A percentile compares a stretch with the other conserved stretches of the same genome.
Evolutionary conservation across 2,888 invertebrate genomes (phyloP).

Genomic region (Bursaphelenchus okinawaensis): DNA sequence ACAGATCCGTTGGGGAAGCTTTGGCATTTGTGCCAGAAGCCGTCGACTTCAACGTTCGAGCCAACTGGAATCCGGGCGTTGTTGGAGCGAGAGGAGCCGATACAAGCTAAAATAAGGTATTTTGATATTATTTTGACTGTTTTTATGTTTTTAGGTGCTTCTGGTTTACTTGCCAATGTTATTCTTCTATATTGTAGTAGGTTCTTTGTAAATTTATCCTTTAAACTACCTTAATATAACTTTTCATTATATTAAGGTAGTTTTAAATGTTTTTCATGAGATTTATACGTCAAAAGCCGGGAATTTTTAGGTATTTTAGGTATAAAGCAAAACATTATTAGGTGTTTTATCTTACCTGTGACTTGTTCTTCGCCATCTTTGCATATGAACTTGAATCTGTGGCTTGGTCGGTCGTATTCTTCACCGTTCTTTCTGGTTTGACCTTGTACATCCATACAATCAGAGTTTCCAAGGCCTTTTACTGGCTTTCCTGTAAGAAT

Average conservation of each 20-base stretch:
- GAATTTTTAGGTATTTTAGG: no score
- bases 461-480: background rate
- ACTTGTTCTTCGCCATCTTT: slow-evolving; percentile 10
- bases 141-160: no score
- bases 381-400: slow-evolving; percentile 6
- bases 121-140: background rate
- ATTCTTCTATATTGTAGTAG: background rate
- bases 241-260: background rate
- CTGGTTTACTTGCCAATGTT: background rate
- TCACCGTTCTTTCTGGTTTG: background rate
- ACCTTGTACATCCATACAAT: background rate
- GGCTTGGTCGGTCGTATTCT: slow-evolving; percentile 2
- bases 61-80: slow-evolving; percentile 31
- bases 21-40: slow-evolving; percentile 36
- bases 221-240: background rate
- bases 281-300: background rate
- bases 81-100: slow-evolving; percentile 30
- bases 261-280: background rate
- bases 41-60: slow-evolving; percentile 27
- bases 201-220: background rate
- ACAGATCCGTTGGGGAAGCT: slow-evolving; percentile 30
- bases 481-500: background rate
- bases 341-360: background rate
- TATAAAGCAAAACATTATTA: background rate
- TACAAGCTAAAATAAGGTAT: slow-evolving; percentile 26